Evolutionary conservation across 2,797 vertebrate species (phyloP).

Genomic region (Sphaeramia orbicularis): DNA sequence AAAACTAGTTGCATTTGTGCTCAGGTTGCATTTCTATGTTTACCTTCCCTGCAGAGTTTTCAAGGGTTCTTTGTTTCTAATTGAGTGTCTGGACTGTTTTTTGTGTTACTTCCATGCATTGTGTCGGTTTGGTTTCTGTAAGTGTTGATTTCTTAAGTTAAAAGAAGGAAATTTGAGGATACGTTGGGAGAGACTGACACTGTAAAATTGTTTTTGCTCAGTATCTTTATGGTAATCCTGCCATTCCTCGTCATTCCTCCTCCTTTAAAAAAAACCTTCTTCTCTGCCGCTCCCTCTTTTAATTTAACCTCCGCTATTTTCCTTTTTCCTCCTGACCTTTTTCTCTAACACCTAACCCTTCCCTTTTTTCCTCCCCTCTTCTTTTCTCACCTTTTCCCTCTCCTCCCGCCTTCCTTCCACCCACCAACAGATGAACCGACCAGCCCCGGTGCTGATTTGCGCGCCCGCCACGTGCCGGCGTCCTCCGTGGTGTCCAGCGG

Average conservation of each 20-base stretch:
- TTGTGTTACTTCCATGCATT: constrained; percentile 2
- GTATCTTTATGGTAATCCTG: constrained; percentile 29
- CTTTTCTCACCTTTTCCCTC: not conserved
- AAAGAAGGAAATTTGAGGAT: not conserved
- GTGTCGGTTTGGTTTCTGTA: not conserved
- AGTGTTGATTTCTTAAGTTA: constrained; percentile 3
- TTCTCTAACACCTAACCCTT: constrained; percentile 63
- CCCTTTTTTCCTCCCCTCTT: constrained; percentile 18
- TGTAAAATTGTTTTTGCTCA: constrained; percentile 19
- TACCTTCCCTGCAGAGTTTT: constrained; percentile 9
- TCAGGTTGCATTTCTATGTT: not conserved
- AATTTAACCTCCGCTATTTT: constrained; percentile 47
- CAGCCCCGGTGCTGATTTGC: constrained; percentile 95
- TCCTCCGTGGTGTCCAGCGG: constrained; percentile 97
- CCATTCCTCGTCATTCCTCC: constrained; percentile 44
- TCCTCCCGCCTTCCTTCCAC: constrained; percentile 20
- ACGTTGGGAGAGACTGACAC: constrained; percentile 1
- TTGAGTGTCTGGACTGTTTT: constrained; percentile 2
- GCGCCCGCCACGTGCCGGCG: constrained; percentile 94
- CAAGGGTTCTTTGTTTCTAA: not conserved
- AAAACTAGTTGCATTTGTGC: not conserved
- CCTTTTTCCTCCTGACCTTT: constrained; percentile 42
- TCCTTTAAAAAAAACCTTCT: constrained; percentile 38
- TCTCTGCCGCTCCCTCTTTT: constrained; percentile 30
- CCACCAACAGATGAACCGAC: constrained; percentile 93